Evolutionary conservation across 1,140 invertebrate genomes (phyloP).

Genomic region (Saxidomus purpurata): DNA sequence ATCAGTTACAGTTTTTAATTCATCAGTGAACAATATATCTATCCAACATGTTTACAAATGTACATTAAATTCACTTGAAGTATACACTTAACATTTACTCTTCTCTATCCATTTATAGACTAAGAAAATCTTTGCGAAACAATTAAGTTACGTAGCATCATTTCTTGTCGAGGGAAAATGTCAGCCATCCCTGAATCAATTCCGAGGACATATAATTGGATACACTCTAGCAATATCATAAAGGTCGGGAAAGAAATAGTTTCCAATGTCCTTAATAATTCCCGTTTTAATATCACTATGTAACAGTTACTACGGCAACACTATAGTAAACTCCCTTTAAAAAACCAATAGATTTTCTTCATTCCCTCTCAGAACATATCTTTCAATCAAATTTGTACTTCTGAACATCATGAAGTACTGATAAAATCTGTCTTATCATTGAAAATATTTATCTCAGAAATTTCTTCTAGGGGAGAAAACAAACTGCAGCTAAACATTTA

Average conservation of each 20-base stretch:
- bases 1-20: not conserved
- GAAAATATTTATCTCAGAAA: slow-evolving; percentile 40
- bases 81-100: not conserved
- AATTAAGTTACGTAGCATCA: slow-evolving; percentile 7
- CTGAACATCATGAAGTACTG: not conserved
- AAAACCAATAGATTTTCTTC: slow-evolving; percentile 23
- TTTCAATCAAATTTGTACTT: slow-evolving; percentile 18
- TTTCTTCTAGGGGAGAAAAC: not conserved
- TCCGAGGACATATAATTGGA: slow-evolving; percentile 30
- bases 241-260: slow-evolving; percentile 21
- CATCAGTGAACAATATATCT: not conserved
- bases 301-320: not conserved
- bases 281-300: slow-evolving; percentile 26
- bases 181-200: slow-evolving; percentile 41
- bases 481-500: not conserved
- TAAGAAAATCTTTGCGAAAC: not conserved
- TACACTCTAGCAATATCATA: slow-evolving; percentile 10
- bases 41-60: not conserved
- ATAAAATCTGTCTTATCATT: slow-evolving; percentile 37
- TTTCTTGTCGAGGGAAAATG: slow-evolving; percentile 8
- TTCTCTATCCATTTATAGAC: not conserved
- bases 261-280: slow-evolving; percentile 9
- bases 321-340: not conserved
- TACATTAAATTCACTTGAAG: not conserved
- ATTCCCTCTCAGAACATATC: not conserved